Evolutionary conservation across 2,113 vertebrate genomes (phyloP), one percentile per base, ranked within the genome.

Genomic region (Rhadina sibilatrix): DNA sequence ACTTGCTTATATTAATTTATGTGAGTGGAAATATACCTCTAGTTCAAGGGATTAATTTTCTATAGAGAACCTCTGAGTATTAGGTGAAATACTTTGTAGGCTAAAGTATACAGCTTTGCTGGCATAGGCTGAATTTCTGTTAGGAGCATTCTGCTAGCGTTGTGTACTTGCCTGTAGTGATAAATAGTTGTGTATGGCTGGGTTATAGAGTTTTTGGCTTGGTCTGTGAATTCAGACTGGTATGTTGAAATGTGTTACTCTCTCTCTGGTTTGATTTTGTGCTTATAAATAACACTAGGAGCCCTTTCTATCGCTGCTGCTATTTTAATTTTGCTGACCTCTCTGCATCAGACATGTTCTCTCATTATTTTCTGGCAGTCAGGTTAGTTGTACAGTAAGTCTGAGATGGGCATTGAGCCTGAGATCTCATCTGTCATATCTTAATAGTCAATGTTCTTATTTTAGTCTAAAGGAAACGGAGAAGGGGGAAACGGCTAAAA

Each of bases 311-410:
- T 35, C 56, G 24, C 50, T 76, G 23, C 57, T 84, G 46, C 68
- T 75, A 2, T 76, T 82, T 80, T 79, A 12, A 42, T 94, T 78
- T 88, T 87, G 60, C 49, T 84, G 27, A 53, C 49, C 49, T 91
- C 33, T 44, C 31, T 78, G 20, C 28, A 18, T 59, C 40, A 70
- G 30, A 38, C 25, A 8, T 44, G 25, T 42, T 85, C 12, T 60
- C 13, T 52, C 2, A 2, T 59, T 89, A 75, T 60, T 92, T 75
- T 90, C 42, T 71, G 42, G 56, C 50, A 53, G 46, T 59, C 35
- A 19, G 38, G 38, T 93, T 92, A 65, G 22, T 87, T 79, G 44
- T 77, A 44, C 20, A 27, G 0, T 38, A 9, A 74, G 24, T 49
- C 44, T 28, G n/a, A 81, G 65, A 11, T 37, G 52, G 33, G 16